Base-by-base conservation (phyloP, 2,113 vertebrate species). In the Brachyhypopomus gauderio region DNA sequence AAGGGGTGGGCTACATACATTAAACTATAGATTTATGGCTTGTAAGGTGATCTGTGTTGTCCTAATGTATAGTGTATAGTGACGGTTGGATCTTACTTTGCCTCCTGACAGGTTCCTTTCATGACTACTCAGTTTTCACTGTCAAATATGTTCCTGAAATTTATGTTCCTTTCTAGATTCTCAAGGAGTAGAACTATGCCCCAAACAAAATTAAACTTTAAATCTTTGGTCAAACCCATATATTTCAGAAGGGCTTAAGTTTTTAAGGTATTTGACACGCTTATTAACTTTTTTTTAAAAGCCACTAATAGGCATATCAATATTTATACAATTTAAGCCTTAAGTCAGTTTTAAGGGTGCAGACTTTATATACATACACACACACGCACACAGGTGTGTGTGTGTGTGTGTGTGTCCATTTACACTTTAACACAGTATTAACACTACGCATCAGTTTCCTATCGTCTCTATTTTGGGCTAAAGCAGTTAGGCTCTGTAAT, bases 151-250 rank as follows among this genome's bases (percentile, higher is more conserved):
- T 19, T 25, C 58, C 41, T 56, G 48, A 27, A 19, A 23, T 55
- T 12, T 30, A 27, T 30, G 12, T 56, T 8, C 23, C 20, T 74
- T 74, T n/a, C 30, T 74, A 30, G n/a, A 52, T 20, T 71, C 45
- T 19, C 17, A 16, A 52, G 38, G 34, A 70, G 41, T 16, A 76
- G 45, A 67, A 38, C 0, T 34, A 38, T 36, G 6, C 11, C n/a
- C 27, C 60, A 30, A 4, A 48, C 25, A 34, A 85, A 82, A 74
- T 72, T 79, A 75, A 72, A 70, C 14, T 6, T n/a, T 41, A 11
- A 62, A 45, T 87, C 80, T 90, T 91, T 90, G 89, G 85, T 87
- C 88, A 88, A 88, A 66, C n/a, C 75, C 52, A 60, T 78, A 75
- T 72, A 60, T 63, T 55, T 71, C 17, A 59, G 8, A 71, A 36